A percentile compares a stretch with the other conserved stretches of the same genome.
These are phyloP conservation scores for Macrostomum lignano DNA, from an alignment of 1,140 invertebrate species.

Conservation along the genomic window DNA sequence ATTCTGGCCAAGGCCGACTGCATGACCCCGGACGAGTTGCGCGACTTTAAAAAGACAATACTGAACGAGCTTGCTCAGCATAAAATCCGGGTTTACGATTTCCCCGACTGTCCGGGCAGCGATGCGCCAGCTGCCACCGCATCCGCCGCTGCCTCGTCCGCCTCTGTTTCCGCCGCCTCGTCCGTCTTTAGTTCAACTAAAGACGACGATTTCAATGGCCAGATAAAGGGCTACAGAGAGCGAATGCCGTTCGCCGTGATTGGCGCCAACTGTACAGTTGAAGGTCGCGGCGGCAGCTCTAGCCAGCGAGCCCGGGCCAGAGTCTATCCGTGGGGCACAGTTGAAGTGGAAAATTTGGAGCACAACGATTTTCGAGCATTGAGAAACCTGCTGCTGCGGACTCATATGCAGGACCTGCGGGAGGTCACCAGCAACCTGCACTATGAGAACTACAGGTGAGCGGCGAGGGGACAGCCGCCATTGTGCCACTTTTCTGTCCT, in stretches of 20 bases:
- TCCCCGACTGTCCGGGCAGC: constrained; percentile 49
- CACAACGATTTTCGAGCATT: constrained; percentile 94
- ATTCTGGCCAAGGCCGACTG: constrained; percentile 86
- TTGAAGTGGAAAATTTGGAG: constrained; percentile 90
- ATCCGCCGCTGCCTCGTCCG: neutral
- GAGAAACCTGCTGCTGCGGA: constrained; percentile 66
- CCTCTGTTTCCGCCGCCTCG: too few species aligned
- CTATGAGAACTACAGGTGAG: neutral
- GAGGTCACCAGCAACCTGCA: constrained; percentile 23
- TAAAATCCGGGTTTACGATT: constrained; percentile 96
- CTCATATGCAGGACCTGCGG: constrained; percentile 24
- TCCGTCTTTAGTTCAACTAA: too few species aligned
- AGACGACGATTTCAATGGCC: constrained; percentile 4
- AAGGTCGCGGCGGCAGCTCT: constrained; percentile 32
- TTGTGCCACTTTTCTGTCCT: neutral
- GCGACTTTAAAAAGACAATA: constrained; percentile 65
- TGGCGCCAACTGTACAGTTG: constrained; percentile 63
- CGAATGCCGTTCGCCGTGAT: constrained; percentile 81
- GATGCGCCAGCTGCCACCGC: constrained; percentile 6
- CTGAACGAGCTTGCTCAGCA: constrained; percentile 80
- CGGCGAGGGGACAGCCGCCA: neutral
- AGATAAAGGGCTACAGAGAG: constrained; percentile 11
- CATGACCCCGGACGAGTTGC: constrained; percentile 68
- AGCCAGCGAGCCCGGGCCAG: constrained; percentile 37
- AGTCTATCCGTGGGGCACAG: constrained; percentile 88